Conservation (phyloP, 2,888 invertebrate genomes). For the Gibbula magus region DNA sequence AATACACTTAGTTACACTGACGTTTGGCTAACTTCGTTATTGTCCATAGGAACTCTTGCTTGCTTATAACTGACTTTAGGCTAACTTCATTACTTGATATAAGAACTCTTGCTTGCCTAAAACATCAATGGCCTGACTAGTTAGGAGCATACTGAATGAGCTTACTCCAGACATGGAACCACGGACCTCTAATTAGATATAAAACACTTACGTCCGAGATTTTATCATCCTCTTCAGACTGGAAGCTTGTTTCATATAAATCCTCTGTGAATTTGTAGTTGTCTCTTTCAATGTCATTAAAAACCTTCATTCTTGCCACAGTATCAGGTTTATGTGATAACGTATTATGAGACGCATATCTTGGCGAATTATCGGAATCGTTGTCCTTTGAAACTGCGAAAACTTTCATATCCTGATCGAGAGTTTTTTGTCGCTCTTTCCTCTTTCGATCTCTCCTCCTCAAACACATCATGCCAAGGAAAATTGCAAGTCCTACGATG, state of each 20-base stretch:
- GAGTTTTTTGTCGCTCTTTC: background rate
- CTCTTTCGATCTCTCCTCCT: background rate
- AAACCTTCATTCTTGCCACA: background rate
- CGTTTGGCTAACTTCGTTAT: too few relatives aligned
- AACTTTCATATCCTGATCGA: background rate
- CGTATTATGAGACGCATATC: background rate
- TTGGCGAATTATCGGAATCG: background rate
- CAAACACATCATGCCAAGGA: background rate
- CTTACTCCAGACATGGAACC: too few relatives aligned
- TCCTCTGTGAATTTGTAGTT: background rate
- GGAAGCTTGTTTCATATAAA: background rate
- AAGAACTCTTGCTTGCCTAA: too few relatives aligned
- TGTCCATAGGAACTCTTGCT: too few relatives aligned
- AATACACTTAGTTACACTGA: too few relatives aligned
- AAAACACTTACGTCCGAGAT: conserved; percentile 9
- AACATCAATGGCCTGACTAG: too few relatives aligned
- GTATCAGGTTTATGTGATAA: background rate
- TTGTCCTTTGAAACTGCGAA: background rate
- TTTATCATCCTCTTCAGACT: conserved; percentile 15
- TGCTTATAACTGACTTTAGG: too few relatives aligned
- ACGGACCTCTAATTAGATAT: too few relatives aligned
- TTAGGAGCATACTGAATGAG: too few relatives aligned
- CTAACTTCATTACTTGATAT: too few relatives aligned
- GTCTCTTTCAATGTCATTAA: conserved; percentile 14
- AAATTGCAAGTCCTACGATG: conserved; percentile 2